Base-by-base conservation (phyloP, 2,888 invertebrate species). In the Deladenus siricidicola region DNA sequence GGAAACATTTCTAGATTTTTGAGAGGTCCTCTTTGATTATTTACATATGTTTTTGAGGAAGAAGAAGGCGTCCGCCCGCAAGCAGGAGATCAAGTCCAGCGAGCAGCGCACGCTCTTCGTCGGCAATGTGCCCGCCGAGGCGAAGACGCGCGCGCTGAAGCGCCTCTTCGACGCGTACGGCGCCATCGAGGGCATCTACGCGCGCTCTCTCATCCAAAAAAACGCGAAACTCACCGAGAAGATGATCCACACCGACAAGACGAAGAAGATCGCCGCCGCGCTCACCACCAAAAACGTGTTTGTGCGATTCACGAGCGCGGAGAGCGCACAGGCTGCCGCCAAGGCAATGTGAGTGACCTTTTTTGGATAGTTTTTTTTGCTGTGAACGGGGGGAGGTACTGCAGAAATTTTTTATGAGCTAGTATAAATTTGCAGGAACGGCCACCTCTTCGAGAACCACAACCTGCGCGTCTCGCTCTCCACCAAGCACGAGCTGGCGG, bases 221-320 rank as follows among this genome's bases (percentile, higher is more conserved):
- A 65, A 58, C 8, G 64, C 65, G 14, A 64, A 64, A 47, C 43
- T 64, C 49, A 64, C 64, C 6, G 54, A 58, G 47, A 52, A 56
- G 47, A 65, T 64, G 64, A 6, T 57, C 8, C 50, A 58, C 19
- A 64, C 63, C 24, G 59, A 56, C 45, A 42, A 55, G 49, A 55
- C 39, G 51, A 34, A 53, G 47, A 54, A 51, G 49, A 17, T 64
- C 28, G 29, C 48, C 10, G 26, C 53, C 28, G 29, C 30, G 17
- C 29, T 60, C 10, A 64, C 26, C 10, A 49, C 64, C 1, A 49
- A 64, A 23, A 42, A 58, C 45, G 64, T 64, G 29, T 64, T 39
- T 52, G 59, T 64, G 21, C 63, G 64, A 17, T 64, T 59, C 47
- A 28, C 24, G n/a, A 42, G 45, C 17, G 53, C 49, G 19, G 64